Conservation (phyloP, 2,113 vertebrate genomes). For the Notechis scutatus region DNA sequence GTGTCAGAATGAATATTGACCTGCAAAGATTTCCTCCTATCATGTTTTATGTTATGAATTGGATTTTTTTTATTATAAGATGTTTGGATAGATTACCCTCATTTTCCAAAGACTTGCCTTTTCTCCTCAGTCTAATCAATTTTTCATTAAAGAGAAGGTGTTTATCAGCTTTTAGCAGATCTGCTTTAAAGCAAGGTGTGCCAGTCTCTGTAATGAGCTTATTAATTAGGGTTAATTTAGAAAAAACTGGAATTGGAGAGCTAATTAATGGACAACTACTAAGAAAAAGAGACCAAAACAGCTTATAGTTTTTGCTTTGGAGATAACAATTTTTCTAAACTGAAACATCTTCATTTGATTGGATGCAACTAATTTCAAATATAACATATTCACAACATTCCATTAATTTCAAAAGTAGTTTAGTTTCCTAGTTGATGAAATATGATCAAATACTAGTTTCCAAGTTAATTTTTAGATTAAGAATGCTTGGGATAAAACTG, state of each 20-base stretch:
- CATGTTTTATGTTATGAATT: conserved; percentile 65
- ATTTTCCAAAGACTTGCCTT: conserved; percentile 63
- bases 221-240: conserved; percentile 99
- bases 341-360: conserved; percentile 47
- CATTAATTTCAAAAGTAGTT: background rate
- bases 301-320: conserved; percentile 58
- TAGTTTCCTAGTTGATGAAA: background rate
- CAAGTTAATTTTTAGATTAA: background rate
- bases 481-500: background rate
- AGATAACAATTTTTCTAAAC: conserved; percentile 55
- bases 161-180: conserved; percentile 98
- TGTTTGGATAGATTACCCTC: conserved; percentile 69
- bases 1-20: conserved; percentile 22
- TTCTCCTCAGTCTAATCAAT: conserved; percentile 94
- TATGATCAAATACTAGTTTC: background rate
- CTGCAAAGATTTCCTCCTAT: conserved; percentile 30
- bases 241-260: conserved; percentile 87
- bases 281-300: conserved; percentile 69
- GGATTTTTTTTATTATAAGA: conserved; percentile 74
- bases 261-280: conserved; percentile 90
- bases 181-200: conserved; percentile 79
- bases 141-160: conserved; percentile 98
- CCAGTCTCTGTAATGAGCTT: conserved; percentile 90
- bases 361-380: conserved; percentile 61
- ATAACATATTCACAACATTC: background rate